Evolutionary conservation across 2,113 vertebrate genomes (phyloP).

Genomic region (Notechis scutatus): DNA sequence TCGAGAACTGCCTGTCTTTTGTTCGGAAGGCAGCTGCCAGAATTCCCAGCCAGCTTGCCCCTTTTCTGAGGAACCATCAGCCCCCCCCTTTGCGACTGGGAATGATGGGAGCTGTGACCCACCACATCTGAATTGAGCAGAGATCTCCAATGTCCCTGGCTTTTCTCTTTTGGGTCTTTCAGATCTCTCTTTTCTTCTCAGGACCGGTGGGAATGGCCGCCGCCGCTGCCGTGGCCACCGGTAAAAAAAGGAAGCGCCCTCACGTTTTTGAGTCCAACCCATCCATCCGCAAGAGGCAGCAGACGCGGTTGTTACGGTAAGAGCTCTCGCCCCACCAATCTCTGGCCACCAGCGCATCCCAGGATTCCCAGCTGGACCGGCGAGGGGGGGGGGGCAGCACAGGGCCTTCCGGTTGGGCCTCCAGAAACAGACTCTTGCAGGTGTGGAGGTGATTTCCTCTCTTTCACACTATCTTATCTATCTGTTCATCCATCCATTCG

Average conservation of each 20-base stretch:
- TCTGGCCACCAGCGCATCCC: not conserved
- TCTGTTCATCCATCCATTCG: not conserved
- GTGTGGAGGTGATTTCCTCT: not conserved
- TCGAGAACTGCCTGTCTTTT: not conserved
- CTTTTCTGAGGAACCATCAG: not conserved
- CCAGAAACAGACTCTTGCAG: not conserved
- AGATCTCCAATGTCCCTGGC: fast-evolving
- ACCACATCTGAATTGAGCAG: not conserved
- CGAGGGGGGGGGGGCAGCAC: not conserved
- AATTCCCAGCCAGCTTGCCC: not conserved
- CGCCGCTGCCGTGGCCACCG: constrained; percentile 94
- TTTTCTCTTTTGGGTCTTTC: not conserved
- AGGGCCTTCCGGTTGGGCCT: not conserved
- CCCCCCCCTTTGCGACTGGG: not conserved
- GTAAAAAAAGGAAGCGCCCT: constrained; percentile 93
- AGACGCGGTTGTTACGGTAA: constrained; percentile 94
- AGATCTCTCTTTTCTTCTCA: constrained; percentile 59
- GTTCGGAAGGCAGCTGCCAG: not conserved
- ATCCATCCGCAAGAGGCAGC: constrained; percentile 95
- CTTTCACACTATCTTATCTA: not conserved
- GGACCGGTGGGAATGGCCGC: constrained; percentile 98
- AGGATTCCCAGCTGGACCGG: not conserved
- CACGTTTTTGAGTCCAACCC: constrained; percentile 98
- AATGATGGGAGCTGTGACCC: not conserved
- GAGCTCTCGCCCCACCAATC: fast-evolving